Evolutionary conservation across 2,888 invertebrate genomes (phyloP).

Genomic region (Bellardia pandia): DNA sequence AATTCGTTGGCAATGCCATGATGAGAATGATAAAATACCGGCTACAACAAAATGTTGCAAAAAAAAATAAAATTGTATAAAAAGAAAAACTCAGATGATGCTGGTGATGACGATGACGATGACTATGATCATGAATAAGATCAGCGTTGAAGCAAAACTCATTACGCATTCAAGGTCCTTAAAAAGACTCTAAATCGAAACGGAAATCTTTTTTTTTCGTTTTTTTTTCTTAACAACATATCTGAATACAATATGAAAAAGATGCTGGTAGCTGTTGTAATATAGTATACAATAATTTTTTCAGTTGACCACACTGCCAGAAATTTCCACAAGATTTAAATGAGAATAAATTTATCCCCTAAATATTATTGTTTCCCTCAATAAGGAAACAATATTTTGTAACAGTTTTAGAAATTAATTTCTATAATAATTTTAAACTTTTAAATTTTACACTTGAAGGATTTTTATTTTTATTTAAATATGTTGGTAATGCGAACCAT

Average conservation of each 20-base stretch:
- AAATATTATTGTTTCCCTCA: too few relatives aligned
- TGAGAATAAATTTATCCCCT: too few relatives aligned
- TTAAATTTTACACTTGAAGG: too few relatives aligned
- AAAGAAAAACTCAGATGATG: conserved; percentile 48
- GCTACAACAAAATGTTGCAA: conserved; percentile 33
- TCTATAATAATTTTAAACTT: too few relatives aligned
- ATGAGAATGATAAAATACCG: conserved; percentile 60
- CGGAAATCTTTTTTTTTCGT: conserved; percentile 69
- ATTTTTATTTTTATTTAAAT: too few relatives aligned
- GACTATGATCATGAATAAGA: conserved; percentile 64
- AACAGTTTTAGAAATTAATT: too few relatives aligned
- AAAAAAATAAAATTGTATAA: conserved; percentile 39
- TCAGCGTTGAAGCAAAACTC: conserved; percentile 75
- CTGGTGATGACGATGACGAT: conserved; percentile 45
- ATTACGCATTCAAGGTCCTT: conserved; percentile 83
- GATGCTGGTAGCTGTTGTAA: conserved; percentile 49
- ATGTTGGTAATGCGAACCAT: too few relatives aligned
- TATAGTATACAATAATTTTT: conserved; percentile 13
- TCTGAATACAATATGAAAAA: conserved; percentile 46
- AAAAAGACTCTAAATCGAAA: conserved; percentile 69
- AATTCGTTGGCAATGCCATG: conserved; percentile 53
- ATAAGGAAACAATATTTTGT: too few relatives aligned
- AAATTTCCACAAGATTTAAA: conserved; percentile 12
- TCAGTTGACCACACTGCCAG: conserved; percentile 51
- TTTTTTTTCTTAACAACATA: conserved; percentile 9